Conservation (phyloP, 2,888 invertebrate species). For the Melanophora roralis region DNA sequence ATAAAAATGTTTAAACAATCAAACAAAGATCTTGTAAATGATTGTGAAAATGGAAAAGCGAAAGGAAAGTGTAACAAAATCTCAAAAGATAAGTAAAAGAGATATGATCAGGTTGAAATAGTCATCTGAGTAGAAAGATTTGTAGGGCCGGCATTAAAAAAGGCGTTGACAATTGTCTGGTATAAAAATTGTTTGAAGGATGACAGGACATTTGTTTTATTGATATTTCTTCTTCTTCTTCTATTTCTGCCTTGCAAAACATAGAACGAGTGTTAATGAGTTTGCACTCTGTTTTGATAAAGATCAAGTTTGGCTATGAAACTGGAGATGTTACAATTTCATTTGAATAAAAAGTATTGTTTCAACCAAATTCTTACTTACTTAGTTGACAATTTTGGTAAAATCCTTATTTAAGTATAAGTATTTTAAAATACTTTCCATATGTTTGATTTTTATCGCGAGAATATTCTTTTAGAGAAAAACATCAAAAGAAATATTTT, state of each 20-base stretch:
- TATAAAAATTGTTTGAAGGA: neutral
- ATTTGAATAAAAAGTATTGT: neutral
- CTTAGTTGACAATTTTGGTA: neutral
- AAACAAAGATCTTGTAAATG: constrained; percentile 10
- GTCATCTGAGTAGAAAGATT: constrained; percentile 22
- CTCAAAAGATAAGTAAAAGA: constrained; percentile 43
- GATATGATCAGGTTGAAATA: constrained; percentile 59
- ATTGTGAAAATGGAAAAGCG: neutral
- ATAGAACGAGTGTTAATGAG: constrained; percentile 56
- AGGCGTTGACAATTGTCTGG: constrained; percentile 28
- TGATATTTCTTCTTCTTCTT: neutral
- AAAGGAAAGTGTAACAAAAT: constrained; percentile 43
- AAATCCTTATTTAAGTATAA: neutral
- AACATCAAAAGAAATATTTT: neutral
- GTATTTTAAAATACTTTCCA: neutral
- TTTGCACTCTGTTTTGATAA: constrained; percentile 56
- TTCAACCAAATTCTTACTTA: too few species aligned
- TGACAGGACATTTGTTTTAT: constrained; percentile 18
- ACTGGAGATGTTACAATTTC: constrained; percentile 28
- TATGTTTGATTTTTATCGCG: constrained; percentile 51
- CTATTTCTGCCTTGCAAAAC: neutral
- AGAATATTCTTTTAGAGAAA: neutral
- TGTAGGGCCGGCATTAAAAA: constrained; percentile 27
- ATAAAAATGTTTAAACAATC: constrained; percentile 6
- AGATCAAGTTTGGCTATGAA: constrained; percentile 14